Percentiles rank a stretch among this genome's conserved stretches.
Conservation (phyloP, 2,797 vertebrate species). For the Notolabrus celidotus region DNA sequence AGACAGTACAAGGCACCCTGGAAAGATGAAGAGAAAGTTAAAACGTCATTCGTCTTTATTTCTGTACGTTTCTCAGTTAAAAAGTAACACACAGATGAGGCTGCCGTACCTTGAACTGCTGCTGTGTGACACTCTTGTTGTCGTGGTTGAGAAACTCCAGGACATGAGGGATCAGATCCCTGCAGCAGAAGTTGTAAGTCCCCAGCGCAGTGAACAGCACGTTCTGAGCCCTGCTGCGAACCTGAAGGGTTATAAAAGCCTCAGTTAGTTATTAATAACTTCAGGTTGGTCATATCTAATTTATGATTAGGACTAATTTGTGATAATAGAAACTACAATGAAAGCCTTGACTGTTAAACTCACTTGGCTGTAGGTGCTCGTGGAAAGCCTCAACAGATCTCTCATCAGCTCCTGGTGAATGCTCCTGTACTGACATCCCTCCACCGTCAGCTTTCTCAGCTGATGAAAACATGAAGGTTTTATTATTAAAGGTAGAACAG, state of each 20-base stretch:
- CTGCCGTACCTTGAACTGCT: constrained; percentile 95
- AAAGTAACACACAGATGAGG: not conserved
- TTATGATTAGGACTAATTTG: not conserved
- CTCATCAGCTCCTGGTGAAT: constrained; percentile 94
- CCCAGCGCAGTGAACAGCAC: constrained; percentile 94
- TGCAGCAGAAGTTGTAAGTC: constrained; percentile 97
- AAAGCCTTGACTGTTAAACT: constrained; percentile 38
- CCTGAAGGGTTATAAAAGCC: constrained; percentile 76
- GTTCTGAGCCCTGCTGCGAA: constrained; percentile 95
- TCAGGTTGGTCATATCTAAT: not conserved
- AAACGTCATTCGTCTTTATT: not conserved
- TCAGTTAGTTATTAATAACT: not conserved
- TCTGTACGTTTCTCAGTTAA: not conserved
- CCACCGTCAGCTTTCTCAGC: constrained; percentile 94
- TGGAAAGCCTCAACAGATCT: constrained; percentile 94
- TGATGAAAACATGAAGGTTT: constrained; percentile 62
- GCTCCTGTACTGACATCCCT: constrained; percentile 94
- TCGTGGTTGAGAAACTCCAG: constrained; percentile 91
- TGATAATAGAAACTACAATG: not conserved
- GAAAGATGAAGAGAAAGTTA: constrained; percentile 4
- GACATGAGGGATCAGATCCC: constrained; percentile 95
- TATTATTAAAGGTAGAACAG: constrained; percentile 10
- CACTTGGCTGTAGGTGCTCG: constrained; percentile 97
- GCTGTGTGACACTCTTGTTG: constrained; percentile 89
- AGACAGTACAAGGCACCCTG: constrained; percentile 99